Conservation (phyloP, 2,113 vertebrate species). For the Pan troglodytes region NHGRI_mPanTro3-v2.1_pri NC_072401.2:184562501-184563000, state of each 20-base stretch:
- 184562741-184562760: slow-evolving; percentile 1
- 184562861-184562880: background rate
- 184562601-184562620: accelerated
- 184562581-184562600: background rate
- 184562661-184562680: slow-evolving; percentile 22
- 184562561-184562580: accelerated
- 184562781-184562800: background rate
- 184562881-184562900: background rate
- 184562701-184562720: slow-evolving; percentile 69
- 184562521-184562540: accelerated
- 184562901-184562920: background rate
- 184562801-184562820: background rate
- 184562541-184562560: accelerated
- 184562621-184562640: background rate
- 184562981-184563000: background rate
- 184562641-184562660: background rate
- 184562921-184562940: no score
- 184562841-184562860: background rate
- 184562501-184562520: background rate
- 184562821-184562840: no score
- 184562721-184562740: slow-evolving; percentile 65
- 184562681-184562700: slow-evolving; percentile 61
- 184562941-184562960: background rate
- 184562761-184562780: slow-evolving; percentile 54
- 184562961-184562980: background rate